Base-by-base conservation (phyloP, 2,797 vertebrate genomes). In the Atherinosoma microstoma region DNA sequence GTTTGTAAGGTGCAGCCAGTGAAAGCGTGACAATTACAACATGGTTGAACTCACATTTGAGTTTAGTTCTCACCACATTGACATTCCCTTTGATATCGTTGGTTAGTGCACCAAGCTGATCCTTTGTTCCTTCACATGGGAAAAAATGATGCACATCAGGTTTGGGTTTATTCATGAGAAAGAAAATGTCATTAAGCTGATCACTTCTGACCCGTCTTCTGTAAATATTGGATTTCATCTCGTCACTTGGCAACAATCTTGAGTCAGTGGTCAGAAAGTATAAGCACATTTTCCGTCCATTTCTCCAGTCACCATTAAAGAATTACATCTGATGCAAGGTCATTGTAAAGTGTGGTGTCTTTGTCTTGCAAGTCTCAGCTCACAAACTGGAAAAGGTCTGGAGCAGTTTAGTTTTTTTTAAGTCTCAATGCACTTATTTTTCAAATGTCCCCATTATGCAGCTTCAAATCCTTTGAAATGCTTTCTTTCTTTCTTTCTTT, bases 11-110 rank as follows among this genome's bases (percentile, higher is more conserved):
- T 13, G 24, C 3, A 10, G n/a, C 58, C 42, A 59, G 53, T 9
- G 13, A 24, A 65, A 67, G 35, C 24, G n/a, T 38, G 29, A 34
- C 20, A 38, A 40, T 30, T 16, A 56, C 24, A 56, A 16, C 13
- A 16, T 0, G 1, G 13, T 49, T 63, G 3, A 6, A 91, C 96
- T 95, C 76, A 98, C 98, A 82, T 92, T 99, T 99, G 57, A 99
- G 93, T 82, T 96, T 97, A 13, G 92, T 91, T 76, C 95, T 93
- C 64, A 98, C 91, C 70, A 95, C 94, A 64, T 97, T 97, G 78
- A 96, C 96, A 11, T 95, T 96, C 76, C 94, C 97, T 93, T 97
- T 98, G 90, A 99, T 98, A 74, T 97, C 94, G 47, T 92, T 93
- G 83, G 96, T 98, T 84, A 99, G 85, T 22, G 95, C 94, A 83